These are phyloP conservation scores for Lithophane leautieri DNA, from an alignment of 2,888 invertebrate genomes.

Conservation along the genomic window DNA sequence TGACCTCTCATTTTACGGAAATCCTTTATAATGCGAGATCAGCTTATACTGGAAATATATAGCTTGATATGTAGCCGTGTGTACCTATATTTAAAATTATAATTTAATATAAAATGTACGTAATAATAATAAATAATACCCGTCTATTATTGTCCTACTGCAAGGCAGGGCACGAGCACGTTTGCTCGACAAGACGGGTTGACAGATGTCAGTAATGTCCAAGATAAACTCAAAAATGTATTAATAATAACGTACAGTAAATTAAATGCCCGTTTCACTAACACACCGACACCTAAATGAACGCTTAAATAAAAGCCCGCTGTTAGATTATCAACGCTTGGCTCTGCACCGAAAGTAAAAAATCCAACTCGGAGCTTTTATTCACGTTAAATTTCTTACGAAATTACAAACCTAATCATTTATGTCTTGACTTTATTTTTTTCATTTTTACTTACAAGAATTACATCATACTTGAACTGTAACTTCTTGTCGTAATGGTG, in stretches of 20 bases:
- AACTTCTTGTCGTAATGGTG: conserved; percentile 79
- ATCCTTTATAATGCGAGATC: too few relatives aligned
- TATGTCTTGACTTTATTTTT: not conserved
- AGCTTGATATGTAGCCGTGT: too few relatives aligned
- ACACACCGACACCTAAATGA: not conserved
- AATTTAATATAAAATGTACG: too few relatives aligned
- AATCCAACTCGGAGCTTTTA: not conserved
- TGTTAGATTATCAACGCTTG: not conserved
- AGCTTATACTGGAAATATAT: too few relatives aligned
- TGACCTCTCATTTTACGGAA: too few relatives aligned
- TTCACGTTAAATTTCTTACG: not conserved
- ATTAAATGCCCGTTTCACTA: not conserved
- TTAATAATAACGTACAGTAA: not conserved
- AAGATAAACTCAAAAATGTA: not conserved
- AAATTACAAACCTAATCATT: not conserved
- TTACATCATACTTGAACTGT: conserved; percentile 72
- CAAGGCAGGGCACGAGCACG: too few relatives aligned
- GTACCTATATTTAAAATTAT: too few relatives aligned
- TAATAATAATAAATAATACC: too few relatives aligned
- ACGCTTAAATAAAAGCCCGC: not conserved
- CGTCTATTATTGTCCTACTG: too few relatives aligned
- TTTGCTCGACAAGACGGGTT: too few relatives aligned
- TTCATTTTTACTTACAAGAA: conserved; percentile 61
- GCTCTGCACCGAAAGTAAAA: not conserved
- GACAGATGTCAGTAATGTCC: not conserved